These are phyloP conservation scores for Spilarctia lutea DNA, from an alignment of 2,888 invertebrate genomes.

Conservation along the genomic window DNA sequence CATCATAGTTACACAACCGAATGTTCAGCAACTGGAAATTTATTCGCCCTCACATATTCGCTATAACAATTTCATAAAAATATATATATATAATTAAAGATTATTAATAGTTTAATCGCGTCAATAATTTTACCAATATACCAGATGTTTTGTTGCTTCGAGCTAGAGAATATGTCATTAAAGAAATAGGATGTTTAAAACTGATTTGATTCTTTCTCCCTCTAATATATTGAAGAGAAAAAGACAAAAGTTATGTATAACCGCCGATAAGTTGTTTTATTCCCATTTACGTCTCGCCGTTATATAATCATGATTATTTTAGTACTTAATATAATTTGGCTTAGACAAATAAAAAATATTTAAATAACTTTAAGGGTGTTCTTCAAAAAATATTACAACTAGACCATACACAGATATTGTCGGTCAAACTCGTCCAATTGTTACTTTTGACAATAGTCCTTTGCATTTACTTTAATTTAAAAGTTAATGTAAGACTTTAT, in stretches of 20 bases:
- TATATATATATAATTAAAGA: neutral
- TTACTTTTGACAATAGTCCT: conserved; percentile 46
- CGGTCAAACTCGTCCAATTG: neutral
- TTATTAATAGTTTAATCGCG: neutral
- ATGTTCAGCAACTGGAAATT: conserved; percentile 15
- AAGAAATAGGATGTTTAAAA: neutral
- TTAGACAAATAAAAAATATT: neutral
- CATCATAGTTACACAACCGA: neutral
- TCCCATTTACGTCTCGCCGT: neutral
- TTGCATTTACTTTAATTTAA: conserved; percentile 62
- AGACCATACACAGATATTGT: neutral
- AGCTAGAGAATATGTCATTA: neutral
- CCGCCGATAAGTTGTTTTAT: neutral
- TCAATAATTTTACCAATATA: neutral
- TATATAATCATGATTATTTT: neutral
- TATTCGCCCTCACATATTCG: neutral
- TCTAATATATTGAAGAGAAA: neutral
- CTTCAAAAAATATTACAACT: neutral
- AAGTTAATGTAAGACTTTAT: conserved; percentile 67
- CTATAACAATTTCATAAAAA: neutral
- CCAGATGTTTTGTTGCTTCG: neutral
- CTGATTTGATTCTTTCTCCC: neutral
- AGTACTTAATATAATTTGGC: conserved; percentile 18
- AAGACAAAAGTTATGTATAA: neutral
- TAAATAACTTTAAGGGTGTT: neutral